phyloP scores from a whole-genome alignment of 2,888 invertebrate genomes.

The Sturmia bella region DNA sequence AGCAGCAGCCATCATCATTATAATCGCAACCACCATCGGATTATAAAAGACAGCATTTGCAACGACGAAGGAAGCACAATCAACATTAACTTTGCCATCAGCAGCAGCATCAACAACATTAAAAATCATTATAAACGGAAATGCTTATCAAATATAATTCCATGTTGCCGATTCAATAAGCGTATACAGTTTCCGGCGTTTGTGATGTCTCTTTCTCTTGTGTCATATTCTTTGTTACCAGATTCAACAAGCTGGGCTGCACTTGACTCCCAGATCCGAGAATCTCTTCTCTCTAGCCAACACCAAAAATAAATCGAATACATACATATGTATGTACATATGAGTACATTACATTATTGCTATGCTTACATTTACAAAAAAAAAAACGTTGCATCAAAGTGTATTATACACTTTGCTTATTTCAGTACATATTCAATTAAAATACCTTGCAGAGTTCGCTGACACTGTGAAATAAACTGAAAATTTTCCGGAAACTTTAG shows the following conservation, averaged over 20 bases:
- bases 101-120: conserved; percentile 54
- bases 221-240: conserved; percentile 48
- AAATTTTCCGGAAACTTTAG: too few relatives aligned
- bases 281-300: neutral
- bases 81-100: conserved; percentile 25
- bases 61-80: conserved; percentile 7
- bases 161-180: conserved; percentile 66
- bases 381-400: too few relatives aligned
- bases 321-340: too few relatives aligned
- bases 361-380: too few relatives aligned
- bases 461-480: too few relatives aligned
- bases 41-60: conserved; percentile 12
- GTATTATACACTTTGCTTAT: too few relatives aligned
- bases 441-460: too few relatives aligned
- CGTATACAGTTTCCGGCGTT: conserved; percentile 64
- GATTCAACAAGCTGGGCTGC: neutral
- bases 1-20: conserved; percentile 13
- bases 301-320: too few relatives aligned
- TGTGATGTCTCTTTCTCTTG: conserved; percentile 63
- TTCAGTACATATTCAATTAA: too few relatives aligned
- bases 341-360: too few relatives aligned
- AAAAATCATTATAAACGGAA: conserved; percentile 66
- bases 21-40: conserved; percentile 24
- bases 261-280: neutral
- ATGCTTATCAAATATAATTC: conserved; percentile 66